These are phyloP conservation scores for Myotis brandtii DNA, from an alignment of 2,113 vertebrate species.

Conservation along the genomic window DNA sequence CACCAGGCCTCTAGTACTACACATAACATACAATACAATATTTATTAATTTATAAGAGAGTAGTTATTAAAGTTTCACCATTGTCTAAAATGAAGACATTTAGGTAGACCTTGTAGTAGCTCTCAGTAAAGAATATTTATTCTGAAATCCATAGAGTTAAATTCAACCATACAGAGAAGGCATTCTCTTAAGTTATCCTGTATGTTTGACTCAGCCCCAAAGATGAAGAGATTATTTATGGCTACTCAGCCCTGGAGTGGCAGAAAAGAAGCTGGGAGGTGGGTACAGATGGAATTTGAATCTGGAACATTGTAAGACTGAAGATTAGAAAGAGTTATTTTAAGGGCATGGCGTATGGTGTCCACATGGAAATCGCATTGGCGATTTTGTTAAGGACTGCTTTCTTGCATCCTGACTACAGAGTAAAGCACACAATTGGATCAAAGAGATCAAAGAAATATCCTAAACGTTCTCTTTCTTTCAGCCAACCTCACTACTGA, in stretches of 20 bases:
- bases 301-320: not conserved
- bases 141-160: conserved; percentile 6
- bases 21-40: no score
- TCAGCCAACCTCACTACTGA: not conserved
- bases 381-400: not conserved
- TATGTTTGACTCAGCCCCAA: not conserved
- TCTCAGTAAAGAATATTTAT: conserved; percentile 2
- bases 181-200: not conserved
- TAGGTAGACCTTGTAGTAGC: not conserved
- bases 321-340: not conserved
- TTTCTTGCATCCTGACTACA: not conserved
- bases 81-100: not conserved
- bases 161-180: not conserved
- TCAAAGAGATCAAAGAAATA: not conserved
- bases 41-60: not conserved
- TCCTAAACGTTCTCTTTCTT: not conserved
- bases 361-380: not conserved
- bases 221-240: not conserved
- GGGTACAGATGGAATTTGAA: not conserved
- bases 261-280: not conserved
- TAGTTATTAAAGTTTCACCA: not conserved
- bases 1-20: no score
- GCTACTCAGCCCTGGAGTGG: not conserved
- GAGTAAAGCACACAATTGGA: not conserved
- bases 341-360: not conserved